Base-by-base conservation (phyloP, 2,888 invertebrate species). In the Eristalis intricaria region DNA sequence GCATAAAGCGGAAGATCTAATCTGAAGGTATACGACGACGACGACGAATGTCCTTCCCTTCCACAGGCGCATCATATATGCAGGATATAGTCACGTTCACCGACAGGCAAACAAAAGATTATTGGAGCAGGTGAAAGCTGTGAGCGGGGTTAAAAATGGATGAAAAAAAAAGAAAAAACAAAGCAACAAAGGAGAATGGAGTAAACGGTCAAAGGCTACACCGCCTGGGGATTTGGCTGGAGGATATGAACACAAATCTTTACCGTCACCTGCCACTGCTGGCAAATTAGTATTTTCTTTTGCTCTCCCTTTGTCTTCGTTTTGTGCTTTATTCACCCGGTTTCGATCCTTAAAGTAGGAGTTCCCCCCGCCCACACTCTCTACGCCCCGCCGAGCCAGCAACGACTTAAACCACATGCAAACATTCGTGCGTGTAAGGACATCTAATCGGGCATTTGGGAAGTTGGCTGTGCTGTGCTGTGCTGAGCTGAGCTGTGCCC, bases 231-330 rank as follows among this genome's bases (percentile, higher is more conserved):
- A 73, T 66, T 79, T 73, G 35, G 23, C 32, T 60, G 0, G 26
- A 23, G 65, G 66, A 73, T 73, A 71, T 65, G 65, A 65, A 61
- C 65, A 78, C 65, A 78, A 65, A 78, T 71, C 78, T 29, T 78
- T 78, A 10, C 64, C 40, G 40, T 71, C 78, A 79, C 79, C 79
- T 79, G 79, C 35, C 66, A 73, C 79, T 19, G 71, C 23, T 50
- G 29, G 40, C 15, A 65, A 71, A 70, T 64, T 70, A 58, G 64
- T 65, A 29, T 58, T 64, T 26, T 56, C 70, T 38, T 5, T 56
- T 66, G 32, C 32, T 32, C 32, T 60, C 40, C 19, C 58, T 75
- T 58, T 2, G 32, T 32, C 32, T 75, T 38, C 15, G 15, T n/a
- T 32, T 15, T 0, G n/a, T 64, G 32, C 3, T 32, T 19, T 4